Evolutionary conservation across 2,888 invertebrate species (phyloP), one percentile per base, ranked within the genome.

Genomic region (Agapostemon virescens): DNA sequence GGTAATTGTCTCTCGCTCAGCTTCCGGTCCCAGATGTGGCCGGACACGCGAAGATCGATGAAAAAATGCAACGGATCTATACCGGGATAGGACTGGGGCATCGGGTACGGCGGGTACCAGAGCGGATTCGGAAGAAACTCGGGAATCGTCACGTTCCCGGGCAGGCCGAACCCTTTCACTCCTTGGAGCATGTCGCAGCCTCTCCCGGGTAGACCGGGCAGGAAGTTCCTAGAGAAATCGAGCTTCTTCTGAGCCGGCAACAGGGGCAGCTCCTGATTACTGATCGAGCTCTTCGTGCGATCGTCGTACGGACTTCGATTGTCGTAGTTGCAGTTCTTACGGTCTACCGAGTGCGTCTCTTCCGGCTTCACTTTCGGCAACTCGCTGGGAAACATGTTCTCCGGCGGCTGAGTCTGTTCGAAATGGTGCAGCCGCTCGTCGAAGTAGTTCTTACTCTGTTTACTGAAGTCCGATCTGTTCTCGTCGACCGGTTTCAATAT

Each of bases 21-120:
- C 88, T 97, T 97, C 63, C 96, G 94, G 85, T 97, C 97, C 93
- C 97, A 97, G 86, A 97, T 96, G 85, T 97, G 97, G 0, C 97
- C 97, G 0, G 97, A 97, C 0, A 97, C 97, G 84, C 97, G 95
- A 7, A 97, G 91, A 90, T 97, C 97, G 77, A 97, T 97, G 91
- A 97, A 97, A 91, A 97, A 97, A 89, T 97, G 97, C 42, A 97
- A 90, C 0, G 97, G 97, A 92, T 97, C 97, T n/a, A 97, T 96
- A n/a, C 96, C 96, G 0, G 91, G 91, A 75, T 92, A 92, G 4
- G 89, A 89, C 75, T 96, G 97, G 1, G 96, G 95, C 15, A 95
- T 95, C 17, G 96, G 96, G 89, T 97, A 97, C 0, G 96, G 96
- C 0, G 97, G 97, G 88, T 97, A 97, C 97, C 97, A 97, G 88